These are phyloP conservation scores for Orius insidiosus DNA, from an alignment of 1,140 invertebrate species.

Conservation along the genomic window DNA sequence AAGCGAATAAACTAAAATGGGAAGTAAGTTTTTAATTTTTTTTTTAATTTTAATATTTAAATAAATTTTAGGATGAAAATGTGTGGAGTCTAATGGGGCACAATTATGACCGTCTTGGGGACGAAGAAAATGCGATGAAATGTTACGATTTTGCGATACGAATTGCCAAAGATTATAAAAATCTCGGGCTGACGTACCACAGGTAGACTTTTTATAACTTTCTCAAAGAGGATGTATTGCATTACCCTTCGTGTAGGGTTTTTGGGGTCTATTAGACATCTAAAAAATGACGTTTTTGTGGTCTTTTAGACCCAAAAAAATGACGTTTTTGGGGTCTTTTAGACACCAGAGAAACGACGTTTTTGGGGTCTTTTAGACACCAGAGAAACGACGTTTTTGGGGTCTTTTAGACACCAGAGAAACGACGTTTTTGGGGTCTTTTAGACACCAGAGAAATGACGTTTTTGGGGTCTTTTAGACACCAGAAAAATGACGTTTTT, in stretches of 20 bases:
- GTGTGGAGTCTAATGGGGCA: slow-evolving; percentile 11
- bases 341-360: too few species aligned
- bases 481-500: too few species aligned
- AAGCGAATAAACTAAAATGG: slow-evolving; percentile 2
- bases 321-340: too few species aligned
- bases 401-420: too few species aligned
- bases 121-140: slow-evolving; percentile 5
- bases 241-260: too few species aligned
- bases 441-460: too few species aligned
- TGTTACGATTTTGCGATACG: slow-evolving; percentile 3
- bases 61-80: slow-evolving; percentile 5
- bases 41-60: neutral
- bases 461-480: too few species aligned
- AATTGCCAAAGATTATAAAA: neutral
- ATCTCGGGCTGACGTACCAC: slow-evolving; percentile 1
- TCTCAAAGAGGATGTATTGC: too few species aligned
- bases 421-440: too few species aligned
- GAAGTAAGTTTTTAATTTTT: slow-evolving; percentile 1
- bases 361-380: too few species aligned
- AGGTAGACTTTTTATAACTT: neutral
- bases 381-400: too few species aligned
- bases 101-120: slow-evolving; percentile 9
- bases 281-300: neutral
- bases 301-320: neutral
- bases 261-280: neutral